Percentiles rank a stretch among this genome's conserved stretches.
Evolutionary conservation across 1,140 invertebrate genomes (phyloP).

Genomic region (Lepidotrigona ventralis): DNA sequence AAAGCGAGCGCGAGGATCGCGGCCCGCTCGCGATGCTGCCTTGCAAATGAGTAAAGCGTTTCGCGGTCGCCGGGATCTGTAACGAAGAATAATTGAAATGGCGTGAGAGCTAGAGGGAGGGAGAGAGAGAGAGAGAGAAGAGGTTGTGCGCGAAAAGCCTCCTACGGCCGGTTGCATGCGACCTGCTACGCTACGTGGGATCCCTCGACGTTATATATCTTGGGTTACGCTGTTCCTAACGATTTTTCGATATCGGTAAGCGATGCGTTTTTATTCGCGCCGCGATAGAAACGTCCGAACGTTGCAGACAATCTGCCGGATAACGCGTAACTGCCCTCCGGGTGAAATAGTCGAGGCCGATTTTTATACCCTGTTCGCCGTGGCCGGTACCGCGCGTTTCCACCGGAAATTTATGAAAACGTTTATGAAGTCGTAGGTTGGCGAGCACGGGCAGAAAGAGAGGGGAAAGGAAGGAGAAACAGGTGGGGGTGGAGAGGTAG

Average conservation of each 20-base stretch:
- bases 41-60: conserved; percentile 47
- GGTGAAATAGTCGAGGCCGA: conserved; percentile 49
- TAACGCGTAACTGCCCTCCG: conserved; percentile 57
- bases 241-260: conserved; percentile 65
- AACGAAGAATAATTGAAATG: conserved; percentile 52
- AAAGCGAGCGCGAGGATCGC: neutral
- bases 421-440: conserved; percentile 59
- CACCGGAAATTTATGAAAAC: conserved; percentile 64
- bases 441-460: neutral
- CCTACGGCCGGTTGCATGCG: neutral
- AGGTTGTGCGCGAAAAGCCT: no score
- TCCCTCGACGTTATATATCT: conserved; percentile 44
- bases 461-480: neutral
- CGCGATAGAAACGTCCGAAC: conserved; percentile 54
- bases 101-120: neutral
- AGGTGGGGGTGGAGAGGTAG: no score
- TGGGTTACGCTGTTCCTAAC: conserved; percentile 53
- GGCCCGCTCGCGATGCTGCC: neutral
- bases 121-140: neutral
- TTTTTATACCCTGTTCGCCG: conserved; percentile 42
- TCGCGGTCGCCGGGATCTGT: conserved; percentile 29
- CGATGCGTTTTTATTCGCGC: conserved; percentile 63
- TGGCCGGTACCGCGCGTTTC: conserved; percentile 1
- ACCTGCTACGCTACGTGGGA: conserved; percentile 17
- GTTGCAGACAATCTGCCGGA: conserved; percentile 62